These are phyloP conservation scores for Ptychadena robeensis DNA, from an alignment of 2,797 vertebrate species.

Conservation along the genomic window DNA sequence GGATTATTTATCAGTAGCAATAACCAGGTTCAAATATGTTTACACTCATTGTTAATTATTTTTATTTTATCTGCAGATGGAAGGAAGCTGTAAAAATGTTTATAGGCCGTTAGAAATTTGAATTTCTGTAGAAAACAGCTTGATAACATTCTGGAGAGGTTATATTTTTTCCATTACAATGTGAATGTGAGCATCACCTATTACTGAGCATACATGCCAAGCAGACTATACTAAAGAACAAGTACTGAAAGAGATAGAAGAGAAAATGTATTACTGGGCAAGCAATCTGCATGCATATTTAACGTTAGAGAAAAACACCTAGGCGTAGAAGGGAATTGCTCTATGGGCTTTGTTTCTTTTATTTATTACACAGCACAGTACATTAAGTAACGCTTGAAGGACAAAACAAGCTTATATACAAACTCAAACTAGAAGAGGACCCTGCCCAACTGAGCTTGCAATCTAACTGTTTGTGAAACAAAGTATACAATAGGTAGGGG, in stretches of 20 bases:
- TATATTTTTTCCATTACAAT: constrained; percentile 19
- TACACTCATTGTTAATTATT: constrained; percentile 55
- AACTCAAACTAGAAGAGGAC: no score
- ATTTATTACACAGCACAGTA: no score
- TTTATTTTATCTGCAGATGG: constrained; percentile 48
- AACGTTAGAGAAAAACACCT: no score
- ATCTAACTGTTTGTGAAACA: no score
- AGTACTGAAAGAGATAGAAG: not conserved
- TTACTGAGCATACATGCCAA: not conserved
- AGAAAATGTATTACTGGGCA: not conserved
- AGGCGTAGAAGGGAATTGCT: no score
- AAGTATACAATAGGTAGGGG: no score
- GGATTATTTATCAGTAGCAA: constrained; percentile 48
- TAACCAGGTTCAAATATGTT: constrained; percentile 57
- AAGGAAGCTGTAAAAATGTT: constrained; percentile 55
- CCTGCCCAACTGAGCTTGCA: no score
- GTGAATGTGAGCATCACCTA: not conserved
- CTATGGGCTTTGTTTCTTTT: no score
- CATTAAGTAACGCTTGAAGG: no score
- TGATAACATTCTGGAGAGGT: constrained; percentile 20
- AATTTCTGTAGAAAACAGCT: constrained; percentile 39
- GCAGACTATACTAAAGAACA: not conserved
- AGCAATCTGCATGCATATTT: not conserved
- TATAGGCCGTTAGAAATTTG: constrained; percentile 47
- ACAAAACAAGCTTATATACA: no score